A percentile compares a stretch with the other conserved stretches of the same genome.
phyloP scores from a whole-genome alignment of 2,888 invertebrate genomes.

The Dryococelus australis region DNA sequence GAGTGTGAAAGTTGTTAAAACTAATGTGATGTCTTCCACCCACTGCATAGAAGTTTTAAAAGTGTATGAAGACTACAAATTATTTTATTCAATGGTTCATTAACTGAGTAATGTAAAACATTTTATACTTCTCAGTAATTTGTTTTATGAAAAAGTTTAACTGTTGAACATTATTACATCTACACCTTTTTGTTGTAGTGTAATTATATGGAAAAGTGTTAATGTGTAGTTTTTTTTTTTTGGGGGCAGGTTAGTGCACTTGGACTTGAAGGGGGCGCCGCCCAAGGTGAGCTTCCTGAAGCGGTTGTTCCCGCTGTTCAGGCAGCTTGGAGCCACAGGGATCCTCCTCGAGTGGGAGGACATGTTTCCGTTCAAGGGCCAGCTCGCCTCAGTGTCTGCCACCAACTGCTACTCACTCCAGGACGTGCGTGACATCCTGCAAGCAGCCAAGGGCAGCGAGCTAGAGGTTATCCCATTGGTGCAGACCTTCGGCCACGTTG shows the following conservation, averaged over 20 bases:
- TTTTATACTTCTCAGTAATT: too few relatives aligned
- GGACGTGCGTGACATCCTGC: conserved; percentile 63
- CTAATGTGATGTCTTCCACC: too few relatives aligned
- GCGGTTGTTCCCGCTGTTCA: conserved; percentile 65
- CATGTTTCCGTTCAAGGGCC: conserved; percentile 77
- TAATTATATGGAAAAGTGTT: too few relatives aligned
- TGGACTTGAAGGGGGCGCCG: conserved; percentile 81
- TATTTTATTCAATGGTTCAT: too few relatives aligned
- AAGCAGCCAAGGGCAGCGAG: conserved; percentile 63
- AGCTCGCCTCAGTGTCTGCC: conserved; percentile 63
- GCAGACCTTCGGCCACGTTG: conserved; percentile 81
- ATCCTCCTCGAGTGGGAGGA: conserved; percentile 81
- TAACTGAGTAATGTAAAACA: too few relatives aligned
- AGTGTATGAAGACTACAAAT: too few relatives aligned
- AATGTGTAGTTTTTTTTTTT: too few relatives aligned
- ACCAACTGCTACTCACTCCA: conserved; percentile 67
- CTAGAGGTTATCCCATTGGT: conserved; percentile 77
- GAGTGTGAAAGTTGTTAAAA: too few relatives aligned
- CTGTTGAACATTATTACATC: too few relatives aligned
- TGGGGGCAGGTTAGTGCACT: conserved; percentile 64
- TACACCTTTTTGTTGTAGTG: too few relatives aligned
- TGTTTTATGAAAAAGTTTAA: too few relatives aligned
- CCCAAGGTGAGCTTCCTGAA: conserved; percentile 69
- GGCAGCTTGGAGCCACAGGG: conserved; percentile 74
- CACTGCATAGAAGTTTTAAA: too few relatives aligned